A percentile compares a stretch with the other conserved stretches of the same genome.
phyloP scores from a whole-genome alignment of 2,113 vertebrate species.

The Taxidea taxus region DNA sequence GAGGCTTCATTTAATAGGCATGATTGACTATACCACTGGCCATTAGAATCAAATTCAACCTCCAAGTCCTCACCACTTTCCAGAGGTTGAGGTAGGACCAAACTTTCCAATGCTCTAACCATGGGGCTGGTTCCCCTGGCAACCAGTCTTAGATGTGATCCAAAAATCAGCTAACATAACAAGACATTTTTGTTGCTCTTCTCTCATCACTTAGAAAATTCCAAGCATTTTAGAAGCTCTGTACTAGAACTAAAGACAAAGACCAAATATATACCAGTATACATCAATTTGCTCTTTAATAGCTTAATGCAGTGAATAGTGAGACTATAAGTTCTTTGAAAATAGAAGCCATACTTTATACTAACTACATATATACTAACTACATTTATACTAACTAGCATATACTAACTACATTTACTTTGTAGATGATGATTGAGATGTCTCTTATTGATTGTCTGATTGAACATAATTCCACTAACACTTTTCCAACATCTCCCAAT shows the following conservation, averaged over 20 bases:
- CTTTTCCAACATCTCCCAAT: too few relatives aligned
- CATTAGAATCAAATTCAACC: background rate
- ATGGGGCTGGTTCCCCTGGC: background rate
- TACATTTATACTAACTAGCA: too few relatives aligned
- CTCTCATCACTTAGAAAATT: background rate
- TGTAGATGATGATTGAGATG: too few relatives aligned
- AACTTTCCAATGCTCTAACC: background rate
- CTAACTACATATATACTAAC: too few relatives aligned
- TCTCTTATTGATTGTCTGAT: too few relatives aligned
- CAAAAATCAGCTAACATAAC: background rate
- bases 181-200: background rate
- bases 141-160: background rate
- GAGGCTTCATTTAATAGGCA: background rate
- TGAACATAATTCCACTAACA: too few relatives aligned
- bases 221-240: background rate
- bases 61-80: background rate
- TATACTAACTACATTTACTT: too few relatives aligned
- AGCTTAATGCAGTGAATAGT: background rate
- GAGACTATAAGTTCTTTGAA: too few relatives aligned
- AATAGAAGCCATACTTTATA: too few relatives aligned
- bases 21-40: background rate
- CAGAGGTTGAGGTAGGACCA: background rate
- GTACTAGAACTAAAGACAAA: background rate
- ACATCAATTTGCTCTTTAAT: background rate
- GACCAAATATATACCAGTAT: background rate